Conservation (phyloP, 2,797 vertebrate genomes). For the Smutsia temminckii region DNA sequence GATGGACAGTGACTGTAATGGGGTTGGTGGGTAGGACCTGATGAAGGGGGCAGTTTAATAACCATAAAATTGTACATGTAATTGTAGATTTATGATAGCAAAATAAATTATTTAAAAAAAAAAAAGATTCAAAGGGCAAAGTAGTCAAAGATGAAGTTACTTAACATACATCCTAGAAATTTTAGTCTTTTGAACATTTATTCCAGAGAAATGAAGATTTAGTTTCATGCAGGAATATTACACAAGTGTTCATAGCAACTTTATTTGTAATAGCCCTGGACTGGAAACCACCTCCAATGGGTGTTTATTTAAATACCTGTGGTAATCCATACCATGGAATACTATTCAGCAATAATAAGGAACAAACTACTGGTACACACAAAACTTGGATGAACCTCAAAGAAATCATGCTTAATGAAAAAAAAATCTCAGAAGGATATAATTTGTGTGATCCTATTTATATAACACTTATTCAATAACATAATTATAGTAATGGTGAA, state of each 20-base stretch:
- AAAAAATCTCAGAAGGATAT: neutral
- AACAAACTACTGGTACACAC: neutral
- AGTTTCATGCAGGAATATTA: neutral
- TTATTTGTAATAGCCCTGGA: neutral
- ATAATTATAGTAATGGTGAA: neutral
- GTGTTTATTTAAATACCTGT: neutral
- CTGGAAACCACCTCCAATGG: neutral
- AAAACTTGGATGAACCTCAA: neutral
- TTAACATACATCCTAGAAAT: neutral
- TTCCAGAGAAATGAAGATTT: slow-evolving; percentile 29
- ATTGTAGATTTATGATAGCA: too few species aligned
- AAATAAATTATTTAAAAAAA: too few species aligned
- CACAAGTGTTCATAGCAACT: neutral
- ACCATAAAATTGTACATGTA: too few species aligned
- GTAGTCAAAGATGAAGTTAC: neutral
- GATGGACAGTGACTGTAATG: too few species aligned
- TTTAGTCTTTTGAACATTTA: neutral
- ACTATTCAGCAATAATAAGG: neutral
- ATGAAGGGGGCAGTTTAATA: too few species aligned
- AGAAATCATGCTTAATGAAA: neutral
- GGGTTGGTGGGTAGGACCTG: too few species aligned
- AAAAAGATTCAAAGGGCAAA: neutral
- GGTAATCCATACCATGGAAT: neutral
- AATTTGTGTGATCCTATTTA: neutral
- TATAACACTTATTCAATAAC: neutral